A percentile compares a stretch with the other conserved stretches of the same genome.
Evolutionary conservation across 2,888 invertebrate species (phyloP).

Genomic region (Oscheius onirici): DNA sequence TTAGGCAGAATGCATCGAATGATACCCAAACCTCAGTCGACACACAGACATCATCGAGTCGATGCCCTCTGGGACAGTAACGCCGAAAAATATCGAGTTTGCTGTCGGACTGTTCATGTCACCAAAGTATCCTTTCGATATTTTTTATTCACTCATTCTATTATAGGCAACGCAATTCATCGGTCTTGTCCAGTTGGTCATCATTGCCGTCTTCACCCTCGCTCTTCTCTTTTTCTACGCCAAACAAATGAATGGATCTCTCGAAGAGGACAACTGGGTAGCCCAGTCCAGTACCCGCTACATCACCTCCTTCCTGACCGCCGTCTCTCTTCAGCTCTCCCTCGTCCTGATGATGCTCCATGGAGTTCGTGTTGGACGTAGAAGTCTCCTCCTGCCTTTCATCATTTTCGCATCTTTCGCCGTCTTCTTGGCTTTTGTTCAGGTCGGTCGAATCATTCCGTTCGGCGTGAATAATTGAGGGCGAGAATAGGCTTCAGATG

Average conservation of each 20-base stretch:
- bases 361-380: conserved; percentile 62
- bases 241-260: conserved; percentile 29
- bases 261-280: conserved; percentile 34
- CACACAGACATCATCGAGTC: conserved; percentile 38
- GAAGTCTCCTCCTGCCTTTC: conserved; percentile 66
- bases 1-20: conserved; percentile 16
- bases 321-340: conserved; percentile 54
- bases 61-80: conserved; percentile 67
- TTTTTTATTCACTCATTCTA: background rate
- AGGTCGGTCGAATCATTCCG: conserved; percentile 28
- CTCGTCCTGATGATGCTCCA: conserved; percentile 66
- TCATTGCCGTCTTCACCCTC: conserved; percentile 61
- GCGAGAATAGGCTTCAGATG: too few species aligned
- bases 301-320: conserved; percentile 51
- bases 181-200: conserved; percentile 66
- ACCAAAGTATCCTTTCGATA: conserved; percentile 48
- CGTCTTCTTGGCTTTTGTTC: conserved; percentile 51
- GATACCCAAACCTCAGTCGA: conserved; percentile 32
- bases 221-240: conserved; percentile 56
- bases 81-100: conserved; percentile 66
- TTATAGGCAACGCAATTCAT: conserved; percentile 65
- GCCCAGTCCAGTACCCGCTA: conserved; percentile 42
- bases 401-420: conserved; percentile 65
- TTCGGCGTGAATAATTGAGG: too few species aligned
- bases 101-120: conserved; percentile 66